A percentile compares a stretch with the other conserved stretches of the same genome.
phyloP scores from a whole-genome alignment of 2,797 vertebrate species.

The Sarcoramphus papa region DNA sequence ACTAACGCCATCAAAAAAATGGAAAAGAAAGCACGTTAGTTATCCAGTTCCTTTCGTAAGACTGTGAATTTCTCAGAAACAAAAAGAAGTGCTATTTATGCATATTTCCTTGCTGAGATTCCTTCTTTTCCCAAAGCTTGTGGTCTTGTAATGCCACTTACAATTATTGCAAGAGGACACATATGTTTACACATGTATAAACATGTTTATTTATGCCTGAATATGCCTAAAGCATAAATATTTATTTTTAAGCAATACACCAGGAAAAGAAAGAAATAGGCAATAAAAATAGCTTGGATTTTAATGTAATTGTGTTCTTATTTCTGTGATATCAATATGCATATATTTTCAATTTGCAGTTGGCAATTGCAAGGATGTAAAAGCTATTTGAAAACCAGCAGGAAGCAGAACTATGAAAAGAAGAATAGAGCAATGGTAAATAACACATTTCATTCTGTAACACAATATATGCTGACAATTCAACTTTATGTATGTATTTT shows the following conservation, averaged over 20 bases:
- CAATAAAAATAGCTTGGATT: background rate
- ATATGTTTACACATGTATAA: background rate
- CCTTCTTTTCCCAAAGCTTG: background rate
- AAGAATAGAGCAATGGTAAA: background rate
- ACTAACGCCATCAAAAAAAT: background rate
- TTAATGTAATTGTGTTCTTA: background rate
- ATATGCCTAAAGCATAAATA: background rate
- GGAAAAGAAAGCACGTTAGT: background rate
- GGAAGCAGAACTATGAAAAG: background rate
- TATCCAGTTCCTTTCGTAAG: background rate
- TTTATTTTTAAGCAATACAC: background rate
- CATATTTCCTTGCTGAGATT: background rate
- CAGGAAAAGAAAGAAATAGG: background rate
- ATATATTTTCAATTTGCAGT: constrained; percentile 16
- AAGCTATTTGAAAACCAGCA: constrained; percentile 24
- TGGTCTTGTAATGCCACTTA: background rate
- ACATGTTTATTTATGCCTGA: background rate
- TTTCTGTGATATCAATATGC: background rate
- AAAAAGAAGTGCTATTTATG: background rate
- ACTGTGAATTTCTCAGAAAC: background rate
- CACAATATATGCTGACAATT: background rate
- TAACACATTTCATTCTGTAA: background rate
- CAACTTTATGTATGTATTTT: background rate
- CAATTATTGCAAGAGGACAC: background rate
- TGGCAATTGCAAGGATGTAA: background rate